Evolutionary conservation across 2,797 vertebrate species (phyloP), one percentile per base, ranked within the genome.

Genomic region (Lates japonicus): DNA sequence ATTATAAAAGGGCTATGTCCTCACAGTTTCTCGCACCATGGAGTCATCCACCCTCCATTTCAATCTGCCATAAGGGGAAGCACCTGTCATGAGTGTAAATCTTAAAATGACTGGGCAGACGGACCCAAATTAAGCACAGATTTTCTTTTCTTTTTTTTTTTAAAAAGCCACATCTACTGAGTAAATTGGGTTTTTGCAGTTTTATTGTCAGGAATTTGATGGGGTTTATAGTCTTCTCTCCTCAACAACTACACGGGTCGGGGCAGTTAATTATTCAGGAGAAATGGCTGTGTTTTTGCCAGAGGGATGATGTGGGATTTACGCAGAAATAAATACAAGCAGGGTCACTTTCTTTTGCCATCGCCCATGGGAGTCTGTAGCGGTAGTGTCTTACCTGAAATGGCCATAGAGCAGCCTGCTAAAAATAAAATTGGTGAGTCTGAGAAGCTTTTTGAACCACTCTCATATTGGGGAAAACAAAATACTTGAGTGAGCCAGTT

Each of bases 251-350:
- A 58, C 70, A 74, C 71, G 29, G 41, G 58, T 82, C 78, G 19
- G 64, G 22, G n/a, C 54, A 42, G 70, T 87, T 82, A 86, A 92
- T 89, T 90, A 86, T 91, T 85, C 67, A 79, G 59, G 55, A 69
- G 73, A 49, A 71, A 54, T 39, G 39, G 39, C 48, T 52, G 49
- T 78, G 46, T 78, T 76, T 78, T 84, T 66, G 73, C 82, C 75
- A 13, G 42, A 49, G 78, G 78, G 79, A 76, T 13, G 22, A 69
- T 60, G 71, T 83, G 62, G 39, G 39, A 74, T 86, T 81, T 74
- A 49, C 64, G 74, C 48, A 6, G 67, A 57, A 65, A 90, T 82
- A 68, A 82, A 82, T 66, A 67, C 54, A 16, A 57, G 68, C 62
- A 55, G 59, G 65, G 80, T 91, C 68, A 71, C 78, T 80, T 73